Base-by-base conservation (phyloP, 1,140 invertebrate species). In the Aleiodes sp. region DNA sequence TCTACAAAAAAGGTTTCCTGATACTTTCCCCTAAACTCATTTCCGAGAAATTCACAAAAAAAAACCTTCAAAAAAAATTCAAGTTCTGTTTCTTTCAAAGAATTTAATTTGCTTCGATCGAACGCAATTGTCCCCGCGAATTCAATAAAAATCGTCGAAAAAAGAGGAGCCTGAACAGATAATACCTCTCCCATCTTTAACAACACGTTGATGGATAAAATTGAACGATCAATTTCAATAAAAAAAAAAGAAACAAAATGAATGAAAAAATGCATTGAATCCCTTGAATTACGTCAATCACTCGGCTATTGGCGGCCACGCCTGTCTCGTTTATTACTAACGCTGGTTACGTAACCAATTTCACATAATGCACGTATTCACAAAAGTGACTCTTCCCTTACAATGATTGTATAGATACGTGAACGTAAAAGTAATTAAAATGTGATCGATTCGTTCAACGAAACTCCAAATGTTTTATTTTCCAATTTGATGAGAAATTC, bases 211-310 rank as follows among this genome's bases (percentile, higher is more conserved):
- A n/a, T n/a, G n/a, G n/a, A n/a, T n/a, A n/a, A n/a, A n/a, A n/a
- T n/a, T n/a, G n/a, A n/a, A n/a, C 33, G 12, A 35, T 35, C 21
- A 21, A 46, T 46, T 46, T 10, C 7, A 46, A 10, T 14, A 46
- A 46, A 9, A 16, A 31, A 39, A 63, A 21, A 63, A 63, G 19
- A 35, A 39, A 21, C 4, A 8, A 46, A 24, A 41, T 8, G 21
- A 26, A n/a, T n/a, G n/a, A 29, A 41, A 43, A 56, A 35, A 24
- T 19, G 46, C 43, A 43, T 14, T 16, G 12, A 43, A 43, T 24
- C 21, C 33, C 19, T 52, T 12, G 52, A n/a, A 67, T 67, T 67
- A 67, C 65, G 65, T 67, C 65, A 67, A 67, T 67, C 65, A 57
- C 31, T 65, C 19, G 43, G 28, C 62, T 46, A 37, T 65, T 56